Evolutionary conservation across 2,113 vertebrate genomes (phyloP).

Genomic region (Phocoena sinus): DNA sequence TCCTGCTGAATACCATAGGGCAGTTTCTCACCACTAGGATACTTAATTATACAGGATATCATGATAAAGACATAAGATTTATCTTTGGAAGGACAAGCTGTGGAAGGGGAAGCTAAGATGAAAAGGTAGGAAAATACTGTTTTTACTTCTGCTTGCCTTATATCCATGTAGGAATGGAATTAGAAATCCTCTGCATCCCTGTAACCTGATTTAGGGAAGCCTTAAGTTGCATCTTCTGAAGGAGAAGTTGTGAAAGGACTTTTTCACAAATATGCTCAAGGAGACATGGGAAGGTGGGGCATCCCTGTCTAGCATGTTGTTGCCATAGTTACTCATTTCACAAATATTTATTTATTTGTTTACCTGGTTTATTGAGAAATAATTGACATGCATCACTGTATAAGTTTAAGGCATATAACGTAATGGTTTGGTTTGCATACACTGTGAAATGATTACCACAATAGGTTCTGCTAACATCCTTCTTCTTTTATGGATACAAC

Average conservation of each 20-base stretch:
- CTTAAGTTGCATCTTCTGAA: background rate
- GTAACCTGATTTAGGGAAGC: background rate
- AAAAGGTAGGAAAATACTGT: background rate
- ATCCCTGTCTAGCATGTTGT: background rate
- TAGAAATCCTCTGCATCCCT: background rate
- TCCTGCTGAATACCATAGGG: background rate
- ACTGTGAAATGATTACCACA: background rate
- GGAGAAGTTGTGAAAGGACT: background rate
- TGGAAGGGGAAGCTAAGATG: background rate
- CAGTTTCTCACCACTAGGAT: background rate
- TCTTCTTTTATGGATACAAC: background rate
- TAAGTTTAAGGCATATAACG: background rate
- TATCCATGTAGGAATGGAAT: background rate
- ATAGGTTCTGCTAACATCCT: background rate
- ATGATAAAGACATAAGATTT: background rate
- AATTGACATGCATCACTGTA: background rate
- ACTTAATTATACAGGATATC: background rate
- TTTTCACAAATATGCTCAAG: background rate
- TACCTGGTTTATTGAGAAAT: background rate
- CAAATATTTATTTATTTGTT: background rate
- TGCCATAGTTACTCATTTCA: background rate
- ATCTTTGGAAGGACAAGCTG: background rate
- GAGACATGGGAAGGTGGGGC: background rate
- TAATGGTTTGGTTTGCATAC: background rate
- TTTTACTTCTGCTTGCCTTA: background rate